A percentile compares a stretch with the other conserved stretches of the same genome.
phyloP scores from a whole-genome alignment of 2,888 invertebrate genomes.

The Iselma pallidipennis region DNA sequence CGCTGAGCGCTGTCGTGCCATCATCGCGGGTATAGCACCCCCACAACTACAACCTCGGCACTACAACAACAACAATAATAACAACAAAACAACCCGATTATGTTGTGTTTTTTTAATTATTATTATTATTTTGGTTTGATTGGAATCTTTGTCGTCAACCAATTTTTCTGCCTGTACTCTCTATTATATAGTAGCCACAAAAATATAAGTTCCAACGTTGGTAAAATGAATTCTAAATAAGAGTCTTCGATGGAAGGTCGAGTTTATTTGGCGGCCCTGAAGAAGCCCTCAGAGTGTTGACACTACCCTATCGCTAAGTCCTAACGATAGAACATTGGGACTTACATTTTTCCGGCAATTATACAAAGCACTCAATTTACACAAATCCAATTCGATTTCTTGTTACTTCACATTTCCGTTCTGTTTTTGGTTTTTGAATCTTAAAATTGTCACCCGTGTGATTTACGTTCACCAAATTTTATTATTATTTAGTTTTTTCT shows the following conservation, averaged over 20 bases:
- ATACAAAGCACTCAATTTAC: slow-evolving; percentile 21
- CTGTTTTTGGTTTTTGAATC: no score
- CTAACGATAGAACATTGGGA: no score
- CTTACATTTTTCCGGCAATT: no score
- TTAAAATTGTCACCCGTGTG: slow-evolving; percentile 14
- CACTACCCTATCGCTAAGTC: no score
- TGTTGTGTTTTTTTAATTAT: slow-evolving; percentile 8
- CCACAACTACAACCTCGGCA: slow-evolving; percentile 53
- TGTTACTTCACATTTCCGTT: slow-evolving; percentile 9
- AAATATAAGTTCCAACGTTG: no score
- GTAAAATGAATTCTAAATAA: no score
- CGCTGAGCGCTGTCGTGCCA: slow-evolving; percentile 49
- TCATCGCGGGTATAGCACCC: slow-evolving; percentile 49
- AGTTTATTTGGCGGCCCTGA: no score
- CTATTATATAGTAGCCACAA: slow-evolving; percentile 11
- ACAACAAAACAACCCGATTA: not conserved
- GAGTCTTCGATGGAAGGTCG: no score
- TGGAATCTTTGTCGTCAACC: no score
- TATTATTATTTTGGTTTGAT: slow-evolving; percentile 2
- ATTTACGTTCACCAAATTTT: slow-evolving; percentile 4
- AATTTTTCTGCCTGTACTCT: slow-evolving; percentile 8
- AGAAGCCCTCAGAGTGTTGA: no score
- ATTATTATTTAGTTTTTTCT: no score
- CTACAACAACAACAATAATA: slow-evolving; percentile 11
- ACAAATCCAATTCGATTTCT: no score